Percentiles rank a stretch among this genome's conserved stretches.
Conservation (phyloP, 2,113 vertebrate genomes). For the Phalacrocorax brasilianus region DNA sequence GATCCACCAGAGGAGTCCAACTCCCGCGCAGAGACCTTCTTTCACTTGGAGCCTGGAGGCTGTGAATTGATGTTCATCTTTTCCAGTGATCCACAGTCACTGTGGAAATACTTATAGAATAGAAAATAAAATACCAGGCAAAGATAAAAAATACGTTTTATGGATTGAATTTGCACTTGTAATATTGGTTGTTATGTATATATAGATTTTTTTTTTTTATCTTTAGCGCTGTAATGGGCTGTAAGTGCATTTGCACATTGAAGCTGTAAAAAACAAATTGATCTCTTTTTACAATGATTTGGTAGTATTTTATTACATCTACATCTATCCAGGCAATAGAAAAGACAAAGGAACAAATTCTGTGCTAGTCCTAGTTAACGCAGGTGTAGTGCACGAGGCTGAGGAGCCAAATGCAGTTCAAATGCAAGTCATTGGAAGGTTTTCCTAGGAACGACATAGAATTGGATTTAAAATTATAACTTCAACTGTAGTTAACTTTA, state of each 20-base stretch:
- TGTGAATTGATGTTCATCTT: neutral
- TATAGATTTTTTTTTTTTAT: neutral
- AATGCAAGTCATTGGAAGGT: neutral
- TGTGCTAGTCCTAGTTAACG: neutral
- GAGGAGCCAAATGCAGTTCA: neutral
- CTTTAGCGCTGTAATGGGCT: neutral
- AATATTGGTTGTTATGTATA: neutral
- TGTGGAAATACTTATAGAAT: constrained; percentile 6
- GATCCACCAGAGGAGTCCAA: no score
- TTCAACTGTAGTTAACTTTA: neutral
- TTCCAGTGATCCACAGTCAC: neutral
- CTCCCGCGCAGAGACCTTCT: neutral
- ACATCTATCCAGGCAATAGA: neutral
- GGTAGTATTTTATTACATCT: constrained; percentile 23
- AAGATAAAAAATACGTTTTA: constrained; percentile 3
- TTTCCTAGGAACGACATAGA: neutral
- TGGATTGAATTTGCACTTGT: constrained; percentile 19
- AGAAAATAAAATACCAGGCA: neutral
- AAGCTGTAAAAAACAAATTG: constrained; percentile 21
- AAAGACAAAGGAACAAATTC: neutral
- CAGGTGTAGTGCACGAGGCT: neutral
- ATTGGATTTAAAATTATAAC: neutral
- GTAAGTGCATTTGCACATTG: constrained; percentile 2
- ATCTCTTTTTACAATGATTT: neutral
- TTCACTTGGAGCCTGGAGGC: neutral